Evolutionary conservation across 2,797 vertebrate genomes (phyloP).

Genomic region (Chloroceryle amazona): DNA sequence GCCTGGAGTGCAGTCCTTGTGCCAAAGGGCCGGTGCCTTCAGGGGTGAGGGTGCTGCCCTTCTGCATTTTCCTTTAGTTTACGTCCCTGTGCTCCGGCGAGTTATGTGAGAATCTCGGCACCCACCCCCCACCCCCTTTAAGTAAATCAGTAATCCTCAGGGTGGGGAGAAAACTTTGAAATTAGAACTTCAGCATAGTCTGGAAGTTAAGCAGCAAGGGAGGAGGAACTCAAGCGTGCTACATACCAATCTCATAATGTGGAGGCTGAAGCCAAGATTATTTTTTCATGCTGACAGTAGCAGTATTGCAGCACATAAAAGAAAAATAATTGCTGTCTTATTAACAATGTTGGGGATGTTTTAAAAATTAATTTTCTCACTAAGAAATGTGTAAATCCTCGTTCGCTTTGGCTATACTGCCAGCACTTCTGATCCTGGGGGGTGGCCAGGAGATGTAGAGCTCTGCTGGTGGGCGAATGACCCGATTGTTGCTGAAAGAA

Average conservation of each 20-base stretch:
- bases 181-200: rapidly evolving
- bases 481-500: not conserved
- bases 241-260: not conserved
- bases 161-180: not conserved
- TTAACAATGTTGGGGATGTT: not conserved
- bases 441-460: slow-evolving; percentile 14
- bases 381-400: not conserved
- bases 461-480: slow-evolving; percentile 8
- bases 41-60: not conserved
- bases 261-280: not conserved
- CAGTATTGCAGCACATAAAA: not conserved
- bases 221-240: not conserved
- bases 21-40: not conserved
- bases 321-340: not conserved
- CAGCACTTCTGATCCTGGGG: not conserved
- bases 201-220: not conserved
- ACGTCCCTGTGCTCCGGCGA: not conserved
- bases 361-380: not conserved
- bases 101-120: not conserved
- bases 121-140: not conserved
- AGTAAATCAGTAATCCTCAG: not conserved
- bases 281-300: not conserved
- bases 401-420: not conserved
- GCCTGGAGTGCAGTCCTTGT: not conserved
- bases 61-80: not conserved